Evolutionary conservation across 2,113 vertebrate species (phyloP).

Genomic region (Herpailurus yagouaroundi): DNA sequence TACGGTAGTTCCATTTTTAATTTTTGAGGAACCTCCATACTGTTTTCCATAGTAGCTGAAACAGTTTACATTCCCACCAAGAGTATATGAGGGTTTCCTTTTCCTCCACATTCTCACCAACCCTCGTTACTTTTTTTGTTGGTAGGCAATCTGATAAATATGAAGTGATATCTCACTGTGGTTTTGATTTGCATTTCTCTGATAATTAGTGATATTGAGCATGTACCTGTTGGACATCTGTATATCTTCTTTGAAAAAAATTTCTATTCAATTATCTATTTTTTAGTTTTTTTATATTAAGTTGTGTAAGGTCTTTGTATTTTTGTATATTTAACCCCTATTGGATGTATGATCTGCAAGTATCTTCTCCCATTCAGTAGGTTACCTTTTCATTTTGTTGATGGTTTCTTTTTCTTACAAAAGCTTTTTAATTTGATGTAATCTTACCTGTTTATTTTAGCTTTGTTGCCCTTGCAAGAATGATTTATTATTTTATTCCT

Average conservation of each 20-base stretch:
- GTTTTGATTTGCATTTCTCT: neutral
- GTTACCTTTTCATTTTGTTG: neutral
- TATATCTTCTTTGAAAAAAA: neutral
- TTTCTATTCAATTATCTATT: neutral
- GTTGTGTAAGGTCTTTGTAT: neutral
- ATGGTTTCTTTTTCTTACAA: neutral
- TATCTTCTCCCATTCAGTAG: neutral
- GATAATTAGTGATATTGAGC: neutral
- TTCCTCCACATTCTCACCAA: neutral
- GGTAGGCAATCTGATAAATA: no score
- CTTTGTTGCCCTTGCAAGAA: neutral
- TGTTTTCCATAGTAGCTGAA: neutral
- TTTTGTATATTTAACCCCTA: neutral
- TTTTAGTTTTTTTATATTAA: neutral
- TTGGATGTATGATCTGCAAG: neutral
- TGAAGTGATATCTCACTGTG: no score
- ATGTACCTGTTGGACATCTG: neutral
- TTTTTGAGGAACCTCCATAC: neutral
- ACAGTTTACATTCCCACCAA: neutral
- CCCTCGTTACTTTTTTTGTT: neutral
- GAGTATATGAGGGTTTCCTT: neutral
- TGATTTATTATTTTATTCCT: slow-evolving; percentile 31
- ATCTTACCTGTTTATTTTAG: neutral
- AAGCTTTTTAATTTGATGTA: neutral
- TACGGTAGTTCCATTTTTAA: neutral